Conservation (phyloP, 35 echinoderm and acorn worm genomes). For the Ptychodera flava region DNA sequence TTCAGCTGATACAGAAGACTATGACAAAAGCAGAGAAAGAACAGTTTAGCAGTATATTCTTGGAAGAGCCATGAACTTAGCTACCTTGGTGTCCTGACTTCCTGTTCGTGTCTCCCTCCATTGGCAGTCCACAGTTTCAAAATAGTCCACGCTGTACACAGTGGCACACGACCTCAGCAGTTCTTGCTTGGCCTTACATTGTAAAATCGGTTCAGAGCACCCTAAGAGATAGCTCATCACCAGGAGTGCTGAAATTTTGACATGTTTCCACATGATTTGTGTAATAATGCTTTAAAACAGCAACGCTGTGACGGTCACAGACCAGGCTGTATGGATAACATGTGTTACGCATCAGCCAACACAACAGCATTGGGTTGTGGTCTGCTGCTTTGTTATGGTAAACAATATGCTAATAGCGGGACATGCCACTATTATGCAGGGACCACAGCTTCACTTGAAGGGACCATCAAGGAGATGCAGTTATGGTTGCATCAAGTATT, state of each 20-base stretch:
- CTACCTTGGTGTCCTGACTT: not conserved
- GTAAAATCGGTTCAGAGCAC: not conserved
- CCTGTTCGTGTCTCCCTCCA: not conserved
- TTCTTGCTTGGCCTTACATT: not conserved
- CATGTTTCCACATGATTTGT: not conserved
- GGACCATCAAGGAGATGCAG: no score
- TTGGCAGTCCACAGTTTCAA: not conserved
- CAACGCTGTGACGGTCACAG: no score
- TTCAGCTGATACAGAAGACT: no score
- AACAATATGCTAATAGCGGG: no score
- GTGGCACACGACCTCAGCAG: not conserved
- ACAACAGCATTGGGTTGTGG: not conserved
- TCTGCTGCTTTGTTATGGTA: not conserved
- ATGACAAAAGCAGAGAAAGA: no score
- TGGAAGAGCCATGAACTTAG: no score
- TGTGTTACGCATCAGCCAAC: not conserved
- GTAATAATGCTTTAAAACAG: no score
- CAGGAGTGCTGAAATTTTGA: not conserved
- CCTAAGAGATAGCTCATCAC: not conserved
- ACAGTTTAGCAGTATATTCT: no score
- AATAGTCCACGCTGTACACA: not conserved
- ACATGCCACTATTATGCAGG: no score
- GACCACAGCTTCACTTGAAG: no score
- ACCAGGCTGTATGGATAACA: no score
- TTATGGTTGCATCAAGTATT: no score